Base-by-base conservation (phyloP, 2,888 invertebrate genomes). In the Mystacides longicornis region DNA sequence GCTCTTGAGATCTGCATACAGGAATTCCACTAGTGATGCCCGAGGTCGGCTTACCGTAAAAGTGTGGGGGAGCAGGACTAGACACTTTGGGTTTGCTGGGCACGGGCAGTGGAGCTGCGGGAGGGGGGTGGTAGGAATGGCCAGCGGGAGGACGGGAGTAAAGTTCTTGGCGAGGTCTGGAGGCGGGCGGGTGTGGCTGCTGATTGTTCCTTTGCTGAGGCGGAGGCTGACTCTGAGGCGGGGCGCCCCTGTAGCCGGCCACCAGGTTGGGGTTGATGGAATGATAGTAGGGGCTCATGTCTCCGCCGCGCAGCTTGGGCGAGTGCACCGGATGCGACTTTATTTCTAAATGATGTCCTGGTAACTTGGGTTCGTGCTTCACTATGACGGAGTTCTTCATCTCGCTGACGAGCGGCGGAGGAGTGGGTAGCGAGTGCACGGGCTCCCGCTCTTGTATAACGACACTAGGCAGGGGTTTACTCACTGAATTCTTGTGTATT, bases 311-410 rank as follows among this genome's bases (percentile, higher is more conserved):
- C 56, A 80, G 71, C 66, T 82, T 82, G 60, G 80, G 80, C 61
- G 80, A 79, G 58, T 81, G 81, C n/a, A 71, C 74, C 57, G 73
- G 73, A 65, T 74, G 73, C 68, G 80, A 71, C 71, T 81, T 70
- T 67, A 80, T 68, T 49, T 82, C 82, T 58, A 82, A 67, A 67
- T 81, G 81, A 46, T 76, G 73, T 65, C 81, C 81, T 4, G 71
- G 67, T 56, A 72, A 72, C 68, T 86, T 83, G 52, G 81, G 81
- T 65, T 87, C 87, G 69, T 87, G 87, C 68, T 88, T 87, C 59
- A 88, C 88, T 69, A 88, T 88, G 68, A 88, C 88, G 66, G 86
- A 84, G 69, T 81, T 86, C 69, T 86, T 87, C 64, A 78, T 73
- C 69, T 87, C 87, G 64, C 82, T 80, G 63, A 85, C 75, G 55